phyloP scores from a whole-genome alignment of 2,888 invertebrate species.

The Epistrophe eligans region DNA sequence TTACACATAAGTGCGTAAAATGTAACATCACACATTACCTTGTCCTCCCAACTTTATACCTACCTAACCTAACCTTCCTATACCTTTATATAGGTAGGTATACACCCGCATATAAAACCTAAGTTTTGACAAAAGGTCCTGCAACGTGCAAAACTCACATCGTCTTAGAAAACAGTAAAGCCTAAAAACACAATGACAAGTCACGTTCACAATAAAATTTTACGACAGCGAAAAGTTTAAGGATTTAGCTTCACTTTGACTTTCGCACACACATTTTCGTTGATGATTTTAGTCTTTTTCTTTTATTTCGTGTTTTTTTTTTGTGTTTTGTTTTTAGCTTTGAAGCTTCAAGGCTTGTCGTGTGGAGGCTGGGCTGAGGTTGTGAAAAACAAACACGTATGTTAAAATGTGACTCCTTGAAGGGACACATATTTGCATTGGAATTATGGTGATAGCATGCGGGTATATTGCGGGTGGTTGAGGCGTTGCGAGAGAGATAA shows the following conservation, averaged over 20 bases:
- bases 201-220: constrained; percentile 76
- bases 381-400: constrained; percentile 65
- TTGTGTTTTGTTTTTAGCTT: constrained; percentile 11
- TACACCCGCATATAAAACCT: constrained; percentile 1
- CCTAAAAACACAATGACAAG: constrained; percentile 74
- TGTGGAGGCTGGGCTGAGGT: constrained; percentile 28
- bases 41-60: background rate
- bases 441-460: constrained; percentile 53
- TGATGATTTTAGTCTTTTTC: constrained; percentile 26
- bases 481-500: constrained; percentile 59
- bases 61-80: background rate
- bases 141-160: constrained; percentile 68
- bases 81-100: no score
- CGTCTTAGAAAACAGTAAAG: constrained; percentile 62
- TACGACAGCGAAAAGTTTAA: constrained; percentile 74
- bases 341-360: constrained; percentile 12
- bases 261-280: constrained; percentile 22
- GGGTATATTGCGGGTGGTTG: background rate
- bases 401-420: constrained; percentile 66
- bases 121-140: constrained; percentile 56
- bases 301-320: background rate
- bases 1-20: constrained; percentile 62
- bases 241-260: constrained; percentile 55
- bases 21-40: constrained; percentile 44
- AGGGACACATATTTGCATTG: constrained; percentile 68